phyloP scores from a whole-genome alignment of 2,888 invertebrate species.

The Flexamia atlantica region DNA sequence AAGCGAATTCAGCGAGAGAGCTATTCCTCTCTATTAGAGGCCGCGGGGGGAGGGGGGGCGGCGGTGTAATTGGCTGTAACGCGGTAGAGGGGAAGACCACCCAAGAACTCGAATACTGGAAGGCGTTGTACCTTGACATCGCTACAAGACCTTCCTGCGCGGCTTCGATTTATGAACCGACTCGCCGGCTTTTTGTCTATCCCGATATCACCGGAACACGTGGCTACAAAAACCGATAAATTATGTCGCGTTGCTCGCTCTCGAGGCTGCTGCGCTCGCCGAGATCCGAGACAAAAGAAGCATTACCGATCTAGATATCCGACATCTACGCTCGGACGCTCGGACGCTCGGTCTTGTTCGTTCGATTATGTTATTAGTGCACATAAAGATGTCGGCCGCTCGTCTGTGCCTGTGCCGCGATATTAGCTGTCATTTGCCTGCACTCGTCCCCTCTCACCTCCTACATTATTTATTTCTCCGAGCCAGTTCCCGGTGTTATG shows the following conservation, averaged over 20 bases:
- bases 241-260: constrained; percentile 36
- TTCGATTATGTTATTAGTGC: constrained; percentile 52
- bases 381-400: constrained; percentile 47
- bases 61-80: neutral
- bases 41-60: constrained; percentile 9
- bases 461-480: constrained; percentile 8
- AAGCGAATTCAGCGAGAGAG: constrained; percentile 39
- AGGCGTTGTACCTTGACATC: constrained; percentile 58
- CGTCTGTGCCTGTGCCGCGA: neutral
- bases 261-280: constrained; percentile 5
- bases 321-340: constrained; percentile 29
- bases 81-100: constrained; percentile 50
- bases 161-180: constrained; percentile 54
- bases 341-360: neutral
- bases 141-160: constrained; percentile 60
- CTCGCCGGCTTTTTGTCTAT: constrained; percentile 58
- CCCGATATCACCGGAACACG: constrained; percentile 57
- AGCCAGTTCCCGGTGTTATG: neutral
- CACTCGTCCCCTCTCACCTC: neutral
- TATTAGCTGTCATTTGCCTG: constrained; percentile 42
- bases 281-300: neutral
- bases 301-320: neutral
- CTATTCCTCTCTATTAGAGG: constrained; percentile 51
- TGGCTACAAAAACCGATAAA: constrained; percentile 58
- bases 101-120: constrained; percentile 59